phyloP scores from a whole-genome alignment of 2,113 vertebrate genomes.

The Cynopterus brachyotis region DNA sequence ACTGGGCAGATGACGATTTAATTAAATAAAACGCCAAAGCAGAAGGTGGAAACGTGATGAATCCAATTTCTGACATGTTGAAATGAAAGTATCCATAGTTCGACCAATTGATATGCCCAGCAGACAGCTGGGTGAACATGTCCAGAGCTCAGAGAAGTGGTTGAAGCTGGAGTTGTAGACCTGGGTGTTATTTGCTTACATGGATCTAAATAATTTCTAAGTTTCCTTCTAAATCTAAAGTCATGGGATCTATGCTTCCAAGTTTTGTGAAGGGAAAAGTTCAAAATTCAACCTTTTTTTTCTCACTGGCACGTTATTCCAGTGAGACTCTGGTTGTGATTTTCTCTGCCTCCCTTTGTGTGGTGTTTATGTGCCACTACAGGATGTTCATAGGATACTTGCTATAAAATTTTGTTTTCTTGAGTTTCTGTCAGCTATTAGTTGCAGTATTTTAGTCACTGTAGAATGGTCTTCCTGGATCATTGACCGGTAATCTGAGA shows the following conservation, averaged over 20 bases:
- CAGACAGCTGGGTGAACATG: background rate
- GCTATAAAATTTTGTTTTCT: background rate
- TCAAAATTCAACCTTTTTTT: background rate
- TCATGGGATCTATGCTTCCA: background rate
- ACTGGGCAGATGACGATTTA: background rate
- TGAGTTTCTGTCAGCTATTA: background rate
- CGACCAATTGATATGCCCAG: background rate
- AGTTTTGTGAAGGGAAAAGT: background rate
- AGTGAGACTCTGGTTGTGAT: background rate
- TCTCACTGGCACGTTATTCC: background rate
- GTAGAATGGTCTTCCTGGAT: background rate
- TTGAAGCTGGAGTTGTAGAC: background rate
- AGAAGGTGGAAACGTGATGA: background rate
- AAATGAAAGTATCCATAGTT: background rate
- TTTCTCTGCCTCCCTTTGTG: background rate
- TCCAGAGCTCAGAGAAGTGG: background rate
- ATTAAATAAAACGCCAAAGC: conserved; percentile 43
- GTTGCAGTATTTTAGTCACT: background rate
- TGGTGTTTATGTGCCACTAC: background rate
- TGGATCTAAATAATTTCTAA: background rate
- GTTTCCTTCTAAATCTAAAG: background rate
- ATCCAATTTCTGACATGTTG: background rate
- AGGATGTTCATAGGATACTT: background rate
- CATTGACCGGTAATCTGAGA: background rate
- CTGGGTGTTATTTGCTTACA: background rate